Evolutionary conservation across 2,113 vertebrate genomes (phyloP), one percentile per base, ranked within the genome.

Genomic region (Austrofundulus limnaeus): DNA sequence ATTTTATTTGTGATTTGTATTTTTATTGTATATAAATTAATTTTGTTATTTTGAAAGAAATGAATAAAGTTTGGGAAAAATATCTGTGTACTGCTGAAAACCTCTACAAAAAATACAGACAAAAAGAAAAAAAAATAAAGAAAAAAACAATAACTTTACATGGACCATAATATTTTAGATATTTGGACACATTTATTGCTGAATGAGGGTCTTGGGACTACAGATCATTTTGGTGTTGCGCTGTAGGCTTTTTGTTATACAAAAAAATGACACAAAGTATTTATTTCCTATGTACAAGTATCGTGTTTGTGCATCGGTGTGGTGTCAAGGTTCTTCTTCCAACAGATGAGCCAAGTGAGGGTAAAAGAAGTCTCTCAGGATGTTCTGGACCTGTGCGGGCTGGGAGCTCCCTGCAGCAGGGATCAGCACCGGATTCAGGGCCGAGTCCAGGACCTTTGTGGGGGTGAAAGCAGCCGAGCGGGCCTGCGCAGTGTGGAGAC

Each of bases 401-500:
- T 67, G 64, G 16, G 76, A 42, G 34, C 20, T 59, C 14, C 46
- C 70, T 2, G 61, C 64, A 23, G 58, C 66, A 6, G 77, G 48
- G 28, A 42, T 31, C 73, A 77, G 56, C 0, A 45, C 66, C 1
- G 81, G 82, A 28, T 70, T 66, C 41, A 77, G 62, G 9, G 48
- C 65, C 54, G 61, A 47, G 53, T 58, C 56, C 38, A 72, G 51
- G 53, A 61, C 1, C 53, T 65, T 72, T 1, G 55, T 10, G 1
- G 75, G 81, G 20, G 12, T 48, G 24, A 72, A 51, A 10, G 41
- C 15, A 2, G 75, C 20, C 0, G 85, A 65, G 19, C 83, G 86
- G 2, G 80, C 68, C 62, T 87, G 86, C 24, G 93, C 92, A 0
- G 91, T 93, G 87, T 94, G 93, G 55, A 93, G 90, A 0, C 89